Conservation (phyloP, 2,113 vertebrate genomes). For the Oceanodroma tethys region DNA sequence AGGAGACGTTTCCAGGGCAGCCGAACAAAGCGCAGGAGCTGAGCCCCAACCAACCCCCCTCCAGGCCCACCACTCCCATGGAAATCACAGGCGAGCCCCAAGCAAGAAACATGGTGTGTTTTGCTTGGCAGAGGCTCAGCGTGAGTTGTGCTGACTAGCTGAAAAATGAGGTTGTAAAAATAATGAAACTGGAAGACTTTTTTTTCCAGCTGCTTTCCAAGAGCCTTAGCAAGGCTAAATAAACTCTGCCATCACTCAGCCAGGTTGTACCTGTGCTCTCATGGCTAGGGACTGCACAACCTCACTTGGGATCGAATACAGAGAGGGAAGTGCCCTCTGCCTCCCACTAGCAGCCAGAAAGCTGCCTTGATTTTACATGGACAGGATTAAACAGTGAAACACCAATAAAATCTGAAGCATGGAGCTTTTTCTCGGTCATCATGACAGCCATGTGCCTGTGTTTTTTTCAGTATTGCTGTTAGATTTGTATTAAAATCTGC, state of each 20-base stretch:
- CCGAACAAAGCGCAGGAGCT: neutral
- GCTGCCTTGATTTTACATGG: neutral
- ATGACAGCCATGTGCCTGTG: fast-evolving
- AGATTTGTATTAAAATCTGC: neutral
- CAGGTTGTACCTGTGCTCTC: neutral
- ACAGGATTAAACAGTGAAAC: neutral
- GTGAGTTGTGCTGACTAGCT: neutral
- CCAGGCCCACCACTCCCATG: neutral
- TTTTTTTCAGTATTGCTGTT: neutral
- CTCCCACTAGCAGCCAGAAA: neutral
- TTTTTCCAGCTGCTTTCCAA: neutral
- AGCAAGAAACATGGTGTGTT: neutral
- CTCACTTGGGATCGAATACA: fast-evolving
- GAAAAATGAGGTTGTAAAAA: constrained; percentile 16
- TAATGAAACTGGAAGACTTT: neutral
- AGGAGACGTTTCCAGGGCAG: neutral
- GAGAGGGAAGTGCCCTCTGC: neutral
- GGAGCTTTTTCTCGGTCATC: neutral
- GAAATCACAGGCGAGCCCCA: neutral
- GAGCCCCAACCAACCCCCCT: neutral
- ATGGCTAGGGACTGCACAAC: neutral
- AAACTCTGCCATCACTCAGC: neutral
- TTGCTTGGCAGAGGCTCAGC: neutral
- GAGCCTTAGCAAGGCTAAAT: neutral
- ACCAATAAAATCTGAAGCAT: neutral